Percentiles rank a stretch among this genome's conserved stretches.
Conservation (phyloP, 1,140 invertebrate species). For the Mya arenaria region DNA sequence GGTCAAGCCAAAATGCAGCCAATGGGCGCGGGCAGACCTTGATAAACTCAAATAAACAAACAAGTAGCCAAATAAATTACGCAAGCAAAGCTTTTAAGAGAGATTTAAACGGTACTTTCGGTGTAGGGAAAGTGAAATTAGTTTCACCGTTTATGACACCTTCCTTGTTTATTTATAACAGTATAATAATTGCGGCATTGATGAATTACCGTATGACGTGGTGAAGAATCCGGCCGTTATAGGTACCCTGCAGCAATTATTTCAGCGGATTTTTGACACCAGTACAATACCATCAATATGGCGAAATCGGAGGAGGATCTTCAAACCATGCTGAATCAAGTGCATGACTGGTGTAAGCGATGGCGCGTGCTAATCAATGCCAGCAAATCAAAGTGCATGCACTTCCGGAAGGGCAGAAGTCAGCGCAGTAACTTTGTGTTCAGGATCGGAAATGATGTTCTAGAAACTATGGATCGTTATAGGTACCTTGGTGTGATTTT, state of each 20-base stretch:
- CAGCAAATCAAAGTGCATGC: constrained; percentile 56
- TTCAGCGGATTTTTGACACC: constrained; percentile 83
- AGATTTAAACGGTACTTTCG: too few species aligned
- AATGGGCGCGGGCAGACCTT: too few species aligned
- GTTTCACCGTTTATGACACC: too few species aligned
- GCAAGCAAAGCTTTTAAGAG: too few species aligned
- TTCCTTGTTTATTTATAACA: too few species aligned
- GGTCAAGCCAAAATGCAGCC: too few species aligned
- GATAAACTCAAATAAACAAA: too few species aligned
- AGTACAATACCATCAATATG: constrained; percentile 62
- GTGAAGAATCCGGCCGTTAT: too few species aligned
- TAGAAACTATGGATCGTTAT: constrained; percentile 46
- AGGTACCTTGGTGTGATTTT: constrained; percentile 56
- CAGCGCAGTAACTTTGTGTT: constrained; percentile 5
- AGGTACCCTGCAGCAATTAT: constrained; percentile 99
- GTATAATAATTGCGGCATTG: too few species aligned
- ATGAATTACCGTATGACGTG: too few species aligned
- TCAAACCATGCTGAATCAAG: constrained; percentile 42
- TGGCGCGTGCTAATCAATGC: constrained; percentile 54
- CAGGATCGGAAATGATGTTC: constrained; percentile 18
- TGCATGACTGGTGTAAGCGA: constrained; percentile 57
- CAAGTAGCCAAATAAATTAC: too few species aligned
- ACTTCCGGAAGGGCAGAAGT: constrained; percentile 44
- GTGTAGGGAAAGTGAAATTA: too few species aligned
- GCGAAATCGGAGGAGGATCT: constrained; percentile 22